Evolutionary conservation across 2,888 invertebrate genomes (phyloP), one percentile per base, ranked within the genome.

Genomic region (Diloba caeruleocephala): DNA sequence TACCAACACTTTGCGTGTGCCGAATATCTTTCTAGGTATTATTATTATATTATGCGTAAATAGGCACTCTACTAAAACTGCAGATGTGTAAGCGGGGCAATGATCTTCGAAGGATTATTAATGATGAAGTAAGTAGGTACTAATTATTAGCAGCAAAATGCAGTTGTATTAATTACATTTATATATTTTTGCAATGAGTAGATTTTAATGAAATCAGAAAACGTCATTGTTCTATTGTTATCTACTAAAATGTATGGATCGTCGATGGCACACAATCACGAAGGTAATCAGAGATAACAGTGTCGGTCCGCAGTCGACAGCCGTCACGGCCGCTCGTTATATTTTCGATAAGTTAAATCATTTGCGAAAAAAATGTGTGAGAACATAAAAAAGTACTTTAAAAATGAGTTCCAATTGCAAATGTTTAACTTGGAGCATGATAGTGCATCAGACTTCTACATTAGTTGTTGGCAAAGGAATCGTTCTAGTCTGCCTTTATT

Each of bases 391-490:
- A 78, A 79, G 44, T 90, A 88, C 74, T 87, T 88, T 19, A 84
- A 73, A 59, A 74, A 69, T 3, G 83, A 92, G 44, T 82, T 88
- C 44, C 74, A 73, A 49, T 23, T 49, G 34, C 64, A 73, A 1
- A 87, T 69, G 67, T 79, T 88, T 19, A 52, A 42, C 3, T 70
- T 91, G 29, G 76, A 89, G 33, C 81, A 89, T 49, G 88, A 89
- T 1, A 64, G 64, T 14, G 62, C 72, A 0, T 58, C 85, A 1
- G 87, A 90, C 51, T 92, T 92, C 64, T 87, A 85, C 51, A 21
- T 88, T 0, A 71, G 82, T 29, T 81, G 81, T 41, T 87, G 83
- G 61, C 90, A 90, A 66, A 81, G 58, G 5, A 85, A 82, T 53
- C 71, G 78, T 1, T 86, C 90, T 0, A 46, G 74, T 5, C 28